Evolutionary conservation across 92 coral and sea anemone species (phyloP), one percentile per base, ranked within the genome.

Genomic region (Micromussa lordhowensis): DNA sequence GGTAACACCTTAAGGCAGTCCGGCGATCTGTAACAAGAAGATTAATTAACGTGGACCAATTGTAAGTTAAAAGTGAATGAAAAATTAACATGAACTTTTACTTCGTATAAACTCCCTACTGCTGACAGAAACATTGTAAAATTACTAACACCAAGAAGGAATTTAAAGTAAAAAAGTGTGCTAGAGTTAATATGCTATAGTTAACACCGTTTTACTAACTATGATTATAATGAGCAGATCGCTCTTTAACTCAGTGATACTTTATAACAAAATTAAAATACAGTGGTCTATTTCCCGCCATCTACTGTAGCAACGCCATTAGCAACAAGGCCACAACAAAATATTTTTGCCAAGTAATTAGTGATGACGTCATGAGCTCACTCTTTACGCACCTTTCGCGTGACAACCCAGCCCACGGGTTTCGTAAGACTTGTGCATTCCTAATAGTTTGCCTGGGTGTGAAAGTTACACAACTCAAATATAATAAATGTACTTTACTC

Each of bases 301-400:
- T 11, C 53, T 24, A 2, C 55, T n/a, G 31, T 3, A 75, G 53
- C 22, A n/a, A 7, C 44, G 68, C 24, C 32, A 78, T 80, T 31
- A 80, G 72, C 84, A n/a, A 81, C 85, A 81, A 48, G 36, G 14
- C 66, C 68, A 49, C 32, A 69, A 82, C 86, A 82, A 69, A 82
- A 68, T 82, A 82, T 68, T 68, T 38, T 82, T 40, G 78, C 9
- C 11, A 44, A 19, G 74, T 17, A 36, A 63, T 12, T 36, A 21
- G 8, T 24, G 63, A 82, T 69, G 86, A 82, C 86, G 31, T 82
- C 86, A 82, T 49, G 76, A 55, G 21, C 55, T 18, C 54, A 35
- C 34, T 16, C 49, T 4, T 69, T 82, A 51, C 86, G 86, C 21
- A 68, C 64, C 12, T 34, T 21, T 61, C 77, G 78, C 78, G 86